phyloP scores from a whole-genome alignment of 1,140 invertebrate genomes.

The Listronotus oregonensis region DNA sequence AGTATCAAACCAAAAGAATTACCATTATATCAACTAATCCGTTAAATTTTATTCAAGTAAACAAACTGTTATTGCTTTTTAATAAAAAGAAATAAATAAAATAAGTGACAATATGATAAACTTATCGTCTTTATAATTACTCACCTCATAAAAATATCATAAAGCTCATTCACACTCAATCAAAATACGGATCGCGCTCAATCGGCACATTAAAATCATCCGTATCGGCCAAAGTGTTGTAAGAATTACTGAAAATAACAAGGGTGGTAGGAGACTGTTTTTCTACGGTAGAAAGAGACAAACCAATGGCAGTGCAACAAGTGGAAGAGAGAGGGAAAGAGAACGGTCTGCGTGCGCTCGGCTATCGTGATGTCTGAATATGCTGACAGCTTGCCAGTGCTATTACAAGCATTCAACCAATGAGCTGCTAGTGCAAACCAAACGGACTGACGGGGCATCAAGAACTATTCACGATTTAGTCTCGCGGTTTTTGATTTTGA shows the following conservation, averaged over 20 bases:
- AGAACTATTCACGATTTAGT: slow-evolving; percentile 35
- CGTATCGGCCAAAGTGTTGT: slow-evolving; percentile 44
- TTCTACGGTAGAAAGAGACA: slow-evolving; percentile 38
- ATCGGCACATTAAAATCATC: slow-evolving; percentile 29
- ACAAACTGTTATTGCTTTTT: neutral
- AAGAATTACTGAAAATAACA: slow-evolving; percentile 52
- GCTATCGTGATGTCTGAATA: slow-evolving; percentile 55
- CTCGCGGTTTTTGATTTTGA: slow-evolving; percentile 50
- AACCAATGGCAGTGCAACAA: slow-evolving; percentile 36
- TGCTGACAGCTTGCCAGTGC: slow-evolving; percentile 57
- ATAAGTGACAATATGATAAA: slow-evolving; percentile 19
- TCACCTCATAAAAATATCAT: slow-evolving; percentile 35
- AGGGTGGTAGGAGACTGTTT: slow-evolving; percentile 51
- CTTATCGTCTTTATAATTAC: slow-evolving; percentile 23
- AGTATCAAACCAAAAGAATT: too few species aligned
- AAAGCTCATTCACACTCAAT: slow-evolving; percentile 32
- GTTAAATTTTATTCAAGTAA: too few species aligned
- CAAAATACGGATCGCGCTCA: slow-evolving; percentile 28
- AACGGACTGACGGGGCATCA: slow-evolving; percentile 48
- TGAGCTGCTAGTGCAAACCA: slow-evolving; percentile 50
- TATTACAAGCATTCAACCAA: slow-evolving; percentile 54
- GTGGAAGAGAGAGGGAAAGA: slow-evolving; percentile 42
- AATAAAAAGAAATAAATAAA: slow-evolving; percentile 5
- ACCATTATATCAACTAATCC: too few species aligned
- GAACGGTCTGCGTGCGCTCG: slow-evolving; percentile 49